Percentiles rank a stretch among this genome's conserved stretches.
phyloP scores from a whole-genome alignment of 2,797 vertebrate genomes.

The Xenopus petersii region DNA sequence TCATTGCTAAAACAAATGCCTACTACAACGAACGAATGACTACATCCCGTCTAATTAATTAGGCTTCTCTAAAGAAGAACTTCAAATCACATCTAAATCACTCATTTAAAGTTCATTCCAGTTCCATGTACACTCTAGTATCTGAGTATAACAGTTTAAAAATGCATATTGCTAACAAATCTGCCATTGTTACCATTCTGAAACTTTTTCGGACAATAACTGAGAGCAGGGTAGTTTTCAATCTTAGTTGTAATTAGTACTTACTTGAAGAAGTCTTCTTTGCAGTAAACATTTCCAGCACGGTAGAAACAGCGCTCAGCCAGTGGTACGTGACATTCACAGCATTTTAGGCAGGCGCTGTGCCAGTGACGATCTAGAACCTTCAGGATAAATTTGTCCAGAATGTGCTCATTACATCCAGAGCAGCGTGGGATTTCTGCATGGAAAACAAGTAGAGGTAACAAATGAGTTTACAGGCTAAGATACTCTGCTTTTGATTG shows the following conservation, averaged over 20 bases:
- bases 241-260: constrained; percentile 52
- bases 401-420: constrained; percentile 94
- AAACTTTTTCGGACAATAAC: too few species aligned
- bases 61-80: too few species aligned
- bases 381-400: constrained; percentile 98
- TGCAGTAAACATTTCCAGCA: constrained; percentile 94
- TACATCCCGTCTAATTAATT: too few species aligned
- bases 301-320: constrained; percentile 94
- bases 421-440: constrained; percentile 96
- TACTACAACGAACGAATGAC: too few species aligned
- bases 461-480: not conserved
- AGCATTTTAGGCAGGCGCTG: constrained; percentile 95
- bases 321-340: constrained; percentile 92
- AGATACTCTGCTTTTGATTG: not conserved
- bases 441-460: not conserved
- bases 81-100: too few species aligned
- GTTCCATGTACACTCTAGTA: too few species aligned
- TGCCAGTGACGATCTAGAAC: constrained; percentile 98
- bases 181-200: too few species aligned
- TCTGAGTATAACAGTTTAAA: too few species aligned
- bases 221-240: too few species aligned
- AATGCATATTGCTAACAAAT: too few species aligned
- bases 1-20: too few species aligned
- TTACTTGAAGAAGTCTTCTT: constrained; percentile 99
- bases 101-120: too few species aligned